Evolutionary conservation across 2,113 vertebrate species (phyloP), one percentile per base, ranked within the genome.

Genomic region (Serinus canaria): DNA sequence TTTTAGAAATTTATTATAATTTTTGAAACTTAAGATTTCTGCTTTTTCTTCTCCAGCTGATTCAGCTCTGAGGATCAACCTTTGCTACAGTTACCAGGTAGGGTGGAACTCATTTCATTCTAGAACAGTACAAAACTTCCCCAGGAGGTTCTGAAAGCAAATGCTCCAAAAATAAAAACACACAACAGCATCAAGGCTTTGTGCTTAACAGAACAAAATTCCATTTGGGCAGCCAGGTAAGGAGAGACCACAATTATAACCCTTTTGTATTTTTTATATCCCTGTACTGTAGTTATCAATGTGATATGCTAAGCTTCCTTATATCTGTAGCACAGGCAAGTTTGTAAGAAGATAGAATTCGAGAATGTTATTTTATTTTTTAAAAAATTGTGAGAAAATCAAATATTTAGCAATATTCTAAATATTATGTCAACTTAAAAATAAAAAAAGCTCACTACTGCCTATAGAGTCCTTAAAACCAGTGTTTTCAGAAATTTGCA

Each of bases 351-450:
- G 11, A 39, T 1, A 66, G 39, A 4, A 12, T 43, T 30, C 31
- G 12, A 83, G 28, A 92, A 87, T 35, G 0, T 4, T 37, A 37
- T 35, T 80, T 43, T 41, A 2, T 28, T 67, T 23, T 4, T 49
- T 3, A 3, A 21, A 46, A 23, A 69, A 8, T 4, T 0, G 6
- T 28, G 4, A n/a, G 2, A 50, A 49, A 49, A 70, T 24, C 4
- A 73, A 66, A 31, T 67, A 46, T 28, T 11, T 50, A 44, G 8
- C 47, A 68, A 68, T 3, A 49, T n/a, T 85, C 22, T 59, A 85
- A 75, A 66, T 52, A 62, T 33, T 63, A 47, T n/a, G 30, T 23
- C 7, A 35, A 17, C 28, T 39, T 50, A 60, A 66, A 10, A 82
- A 50, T 55, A 58, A 60, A 92, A 92, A 73, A 39, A 5, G 3